Evolutionary conservation across 2,113 vertebrate species (phyloP).

Genomic region (Anguilla japonica): DNA sequence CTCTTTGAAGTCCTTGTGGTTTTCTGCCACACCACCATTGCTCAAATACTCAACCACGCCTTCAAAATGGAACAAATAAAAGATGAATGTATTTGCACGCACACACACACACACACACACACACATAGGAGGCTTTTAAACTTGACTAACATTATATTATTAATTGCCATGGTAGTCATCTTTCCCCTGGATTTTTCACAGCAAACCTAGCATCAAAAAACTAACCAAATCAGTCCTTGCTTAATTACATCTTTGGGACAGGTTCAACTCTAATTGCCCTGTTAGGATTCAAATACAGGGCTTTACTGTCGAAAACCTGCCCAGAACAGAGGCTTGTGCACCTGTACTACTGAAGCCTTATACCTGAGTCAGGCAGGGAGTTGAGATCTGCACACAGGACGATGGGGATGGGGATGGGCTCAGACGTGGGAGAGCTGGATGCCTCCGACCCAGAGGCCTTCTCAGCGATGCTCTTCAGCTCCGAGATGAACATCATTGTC

Average conservation of each 20-base stretch:
- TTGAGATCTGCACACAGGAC: constrained; percentile 98
- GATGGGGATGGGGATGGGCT: constrained; percentile 88
- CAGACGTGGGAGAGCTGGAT: constrained; percentile 76
- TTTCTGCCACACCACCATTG: constrained; percentile 93
- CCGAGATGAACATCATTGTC: constrained; percentile 98
- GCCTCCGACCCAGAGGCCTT: constrained; percentile 77
- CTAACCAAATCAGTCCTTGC: no score
- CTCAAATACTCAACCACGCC: constrained; percentile 98
- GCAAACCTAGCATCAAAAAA: no score
- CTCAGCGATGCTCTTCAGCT: constrained; percentile 94
- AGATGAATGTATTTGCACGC: background rate
- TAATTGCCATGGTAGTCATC: no score
- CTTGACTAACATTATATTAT: no score
- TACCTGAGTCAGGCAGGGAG: constrained; percentile 97
- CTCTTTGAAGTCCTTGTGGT: constrained; percentile 99
- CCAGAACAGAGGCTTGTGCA: no score
- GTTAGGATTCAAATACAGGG: no score
- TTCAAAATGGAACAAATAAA: constrained; percentile 52
- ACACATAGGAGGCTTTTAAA: background rate
- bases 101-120: background rate
- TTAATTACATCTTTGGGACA: background rate
- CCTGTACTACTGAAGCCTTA: background rate
- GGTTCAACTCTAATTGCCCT: background rate
- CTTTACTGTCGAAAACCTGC: no score
- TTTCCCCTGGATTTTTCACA: background rate